phyloP scores from a whole-genome alignment of 2,113 vertebrate species.

The Lepisosteus osseus region DNA sequence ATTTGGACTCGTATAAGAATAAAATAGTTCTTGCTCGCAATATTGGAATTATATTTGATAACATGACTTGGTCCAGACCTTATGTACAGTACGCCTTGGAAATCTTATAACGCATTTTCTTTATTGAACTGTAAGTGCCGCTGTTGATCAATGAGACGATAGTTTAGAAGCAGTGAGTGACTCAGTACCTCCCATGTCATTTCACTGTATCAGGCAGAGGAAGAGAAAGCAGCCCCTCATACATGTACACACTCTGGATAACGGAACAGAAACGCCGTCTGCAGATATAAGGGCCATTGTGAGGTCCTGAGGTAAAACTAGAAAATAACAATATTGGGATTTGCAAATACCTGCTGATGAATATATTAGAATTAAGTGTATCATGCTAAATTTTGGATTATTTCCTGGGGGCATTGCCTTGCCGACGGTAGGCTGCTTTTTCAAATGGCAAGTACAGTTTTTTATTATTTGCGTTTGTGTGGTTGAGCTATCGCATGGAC shows the following conservation, averaged over 20 bases:
- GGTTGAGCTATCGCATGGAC: slow-evolving; percentile 36
- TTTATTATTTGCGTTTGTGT: slow-evolving; percentile 43
- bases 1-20: too few species aligned
- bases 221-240: neutral
- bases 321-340: too few species aligned
- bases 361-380: neutral
- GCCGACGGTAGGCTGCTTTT: slow-evolving; percentile 14
- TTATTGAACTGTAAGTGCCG: slow-evolving; percentile 49
- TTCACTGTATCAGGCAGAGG: neutral
- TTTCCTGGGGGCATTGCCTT: neutral
- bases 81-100: too few species aligned
- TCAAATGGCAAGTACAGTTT: slow-evolving; percentile 35
- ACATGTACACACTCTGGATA: neutral
- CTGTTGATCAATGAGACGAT: slow-evolving; percentile 48
- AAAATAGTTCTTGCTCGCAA: too few species aligned
- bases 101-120: slow-evolving; percentile 16
- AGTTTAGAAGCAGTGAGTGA: neutral
- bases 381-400: neutral
- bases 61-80: too few species aligned
- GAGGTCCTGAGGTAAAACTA: too few species aligned
- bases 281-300: neutral
- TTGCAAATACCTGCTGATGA: too few species aligned
- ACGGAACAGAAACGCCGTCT: neutral
- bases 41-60: too few species aligned
- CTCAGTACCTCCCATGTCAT: slow-evolving; percentile 23